Conservation (phyloP, 2,888 invertebrate genomes). For the Thumatha senex region DNA sequence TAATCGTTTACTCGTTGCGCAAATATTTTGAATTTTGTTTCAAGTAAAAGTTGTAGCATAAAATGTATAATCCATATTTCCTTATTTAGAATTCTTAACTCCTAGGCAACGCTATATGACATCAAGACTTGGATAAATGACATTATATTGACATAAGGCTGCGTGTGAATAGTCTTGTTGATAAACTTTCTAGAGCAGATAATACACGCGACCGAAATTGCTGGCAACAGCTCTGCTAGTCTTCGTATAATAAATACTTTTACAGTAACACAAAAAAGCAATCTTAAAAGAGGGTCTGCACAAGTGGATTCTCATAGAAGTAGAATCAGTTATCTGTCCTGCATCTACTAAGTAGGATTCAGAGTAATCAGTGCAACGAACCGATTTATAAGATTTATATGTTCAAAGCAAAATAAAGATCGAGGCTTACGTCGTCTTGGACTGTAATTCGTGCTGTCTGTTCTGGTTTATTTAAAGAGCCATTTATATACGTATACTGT, state of each 20-base stretch:
- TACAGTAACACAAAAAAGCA: background rate
- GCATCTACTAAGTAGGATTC: slow-evolving; percentile 48
- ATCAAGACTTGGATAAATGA: too few relatives aligned
- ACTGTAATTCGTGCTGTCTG: background rate
- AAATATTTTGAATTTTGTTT: too few relatives aligned
- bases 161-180: too few relatives aligned
- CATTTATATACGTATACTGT: too few relatives aligned
- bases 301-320: background rate
- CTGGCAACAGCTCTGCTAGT: too few relatives aligned
- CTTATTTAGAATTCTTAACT: too few relatives aligned
- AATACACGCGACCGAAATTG: too few relatives aligned
- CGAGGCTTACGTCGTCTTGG: slow-evolving; percentile 6
- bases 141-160: too few relatives aligned
- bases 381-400: slow-evolving; percentile 38
- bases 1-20: slow-evolving; percentile 25
- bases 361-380: slow-evolving; percentile 46
- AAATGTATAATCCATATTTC: too few relatives aligned
- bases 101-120: too few relatives aligned
- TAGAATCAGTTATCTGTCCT: slow-evolving; percentile 39
- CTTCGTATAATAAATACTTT: background rate
- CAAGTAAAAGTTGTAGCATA: too few relatives aligned
- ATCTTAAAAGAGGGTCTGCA: slow-evolving; percentile 6
- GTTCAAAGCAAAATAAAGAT: slow-evolving; percentile 20
- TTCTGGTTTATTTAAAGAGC: background rate
- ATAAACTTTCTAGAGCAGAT: too few relatives aligned